Conservation (phyloP, 2,113 vertebrate genomes). For the Diadophis punctatus region DNA sequence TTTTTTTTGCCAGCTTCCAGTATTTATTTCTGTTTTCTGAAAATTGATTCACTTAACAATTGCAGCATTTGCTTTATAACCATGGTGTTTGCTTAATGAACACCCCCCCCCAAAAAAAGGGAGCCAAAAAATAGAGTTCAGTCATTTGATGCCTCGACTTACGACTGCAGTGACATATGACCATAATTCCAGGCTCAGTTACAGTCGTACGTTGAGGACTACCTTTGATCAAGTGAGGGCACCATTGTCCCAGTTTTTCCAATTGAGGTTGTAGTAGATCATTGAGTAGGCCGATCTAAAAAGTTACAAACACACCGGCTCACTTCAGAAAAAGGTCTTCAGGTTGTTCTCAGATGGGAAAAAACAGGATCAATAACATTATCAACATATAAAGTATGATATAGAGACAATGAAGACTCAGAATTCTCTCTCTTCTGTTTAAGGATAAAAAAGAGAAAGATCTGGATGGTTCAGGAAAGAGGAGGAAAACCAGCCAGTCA, state of each 20-base stretch:
- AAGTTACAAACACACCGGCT: neutral
- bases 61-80: neutral
- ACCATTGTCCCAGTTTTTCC: too few relatives aligned
- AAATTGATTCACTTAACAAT: neutral
- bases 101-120: neutral
- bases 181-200: neutral
- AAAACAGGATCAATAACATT: neutral
- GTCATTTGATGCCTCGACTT: neutral
- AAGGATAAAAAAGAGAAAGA: slow-evolving; percentile 99
- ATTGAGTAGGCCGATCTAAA: neutral
- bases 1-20: too few relatives aligned
- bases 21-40: too few relatives aligned
- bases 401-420: neutral
- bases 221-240: neutral
- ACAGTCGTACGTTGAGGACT: neutral
- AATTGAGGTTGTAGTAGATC: neutral
- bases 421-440: neutral
- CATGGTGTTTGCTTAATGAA: neutral
- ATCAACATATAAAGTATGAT: neutral
- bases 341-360: neutral
- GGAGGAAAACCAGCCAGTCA: slow-evolving; percentile 91
- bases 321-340: neutral
- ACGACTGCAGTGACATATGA: neutral
- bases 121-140: neutral
- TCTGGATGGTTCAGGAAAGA: slow-evolving; percentile 84